phyloP scores from a whole-genome alignment of 2,888 invertebrate species.

The Leptopilina myrica region DNA sequence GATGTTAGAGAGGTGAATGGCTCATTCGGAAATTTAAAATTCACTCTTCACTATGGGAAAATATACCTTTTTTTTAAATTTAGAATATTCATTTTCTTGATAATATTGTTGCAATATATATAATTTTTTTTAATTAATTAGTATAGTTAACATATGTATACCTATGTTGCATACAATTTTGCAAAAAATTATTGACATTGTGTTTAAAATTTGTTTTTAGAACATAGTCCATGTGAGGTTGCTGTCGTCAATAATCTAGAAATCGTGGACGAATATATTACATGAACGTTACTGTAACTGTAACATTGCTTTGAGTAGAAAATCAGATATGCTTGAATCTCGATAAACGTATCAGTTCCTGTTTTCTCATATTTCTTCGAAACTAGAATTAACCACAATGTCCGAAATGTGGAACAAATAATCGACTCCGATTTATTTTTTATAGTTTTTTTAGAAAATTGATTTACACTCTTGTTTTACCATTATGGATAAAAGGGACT shows the following conservation, averaged over 20 bases:
- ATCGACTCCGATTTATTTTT: background rate
- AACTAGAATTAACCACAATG: background rate
- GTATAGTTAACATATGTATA: too few relatives aligned
- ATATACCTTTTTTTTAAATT: too few relatives aligned
- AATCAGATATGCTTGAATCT: slow-evolving; percentile 24
- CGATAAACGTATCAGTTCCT: slow-evolving; percentile 16
- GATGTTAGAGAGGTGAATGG: background rate
- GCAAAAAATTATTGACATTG: too few relatives aligned
- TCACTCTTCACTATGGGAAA: background rate
- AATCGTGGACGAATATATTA: background rate
- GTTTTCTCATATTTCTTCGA: slow-evolving; percentile 8
- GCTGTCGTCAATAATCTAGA: slow-evolving; percentile 13
- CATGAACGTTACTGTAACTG: slow-evolving; percentile 8
- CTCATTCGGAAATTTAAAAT: background rate
- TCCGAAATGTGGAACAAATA: background rate
- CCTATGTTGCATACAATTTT: too few relatives aligned
- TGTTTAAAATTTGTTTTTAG: too few relatives aligned
- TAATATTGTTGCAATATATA: background rate
- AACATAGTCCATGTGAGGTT: too few relatives aligned
- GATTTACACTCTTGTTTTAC: too few relatives aligned
- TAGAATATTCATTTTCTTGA: too few relatives aligned
- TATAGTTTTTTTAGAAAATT: too few relatives aligned
- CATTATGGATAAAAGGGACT: too few relatives aligned
- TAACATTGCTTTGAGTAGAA: slow-evolving; percentile 24
- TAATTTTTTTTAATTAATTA: background rate